These are phyloP conservation scores for Eurytoma californica DNA, from an alignment of 2,888 invertebrate genomes.

Conservation along the genomic window DNA sequence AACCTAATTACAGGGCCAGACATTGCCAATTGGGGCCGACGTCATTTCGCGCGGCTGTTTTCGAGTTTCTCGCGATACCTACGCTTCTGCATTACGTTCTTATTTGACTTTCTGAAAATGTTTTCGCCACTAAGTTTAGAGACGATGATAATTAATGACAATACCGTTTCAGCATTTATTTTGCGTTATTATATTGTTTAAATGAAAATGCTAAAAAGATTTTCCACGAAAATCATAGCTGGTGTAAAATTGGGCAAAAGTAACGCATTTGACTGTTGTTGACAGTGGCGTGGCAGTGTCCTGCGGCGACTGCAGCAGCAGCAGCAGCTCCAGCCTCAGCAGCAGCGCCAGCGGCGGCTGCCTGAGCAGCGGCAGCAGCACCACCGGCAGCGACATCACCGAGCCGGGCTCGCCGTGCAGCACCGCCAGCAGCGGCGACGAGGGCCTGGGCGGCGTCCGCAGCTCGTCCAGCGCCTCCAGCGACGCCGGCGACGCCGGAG, in stretches of 20 bases:
- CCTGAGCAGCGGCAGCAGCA: constrained; percentile 59
- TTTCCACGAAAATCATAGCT: no score
- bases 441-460: constrained; percentile 75
- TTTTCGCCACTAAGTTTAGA: no score
- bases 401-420: constrained; percentile 91
- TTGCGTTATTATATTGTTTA: no score
- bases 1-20: constrained; percentile 71
- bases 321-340: constrained; percentile 75
- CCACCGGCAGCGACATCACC: constrained; percentile 86
- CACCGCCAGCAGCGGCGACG: constrained; percentile 80
- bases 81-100: not conserved
- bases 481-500: constrained; percentile 81
- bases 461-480: constrained; percentile 77
- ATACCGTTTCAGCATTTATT: no score
- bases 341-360: constrained; percentile 79
- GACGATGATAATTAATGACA: no score
- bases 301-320: constrained; percentile 80
- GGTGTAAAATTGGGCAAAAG: no score
- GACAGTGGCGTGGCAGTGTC: constrained; percentile 89
- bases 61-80: constrained; percentile 44
- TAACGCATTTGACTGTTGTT: not conserved
- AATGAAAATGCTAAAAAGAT: no score
- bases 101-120: not conserved
- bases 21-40: constrained; percentile 65
- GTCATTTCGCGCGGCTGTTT: constrained; percentile 36